Evolutionary conservation across 2,888 invertebrate genomes (phyloP).

Genomic region (Neocrepidodera transversa): DNA sequence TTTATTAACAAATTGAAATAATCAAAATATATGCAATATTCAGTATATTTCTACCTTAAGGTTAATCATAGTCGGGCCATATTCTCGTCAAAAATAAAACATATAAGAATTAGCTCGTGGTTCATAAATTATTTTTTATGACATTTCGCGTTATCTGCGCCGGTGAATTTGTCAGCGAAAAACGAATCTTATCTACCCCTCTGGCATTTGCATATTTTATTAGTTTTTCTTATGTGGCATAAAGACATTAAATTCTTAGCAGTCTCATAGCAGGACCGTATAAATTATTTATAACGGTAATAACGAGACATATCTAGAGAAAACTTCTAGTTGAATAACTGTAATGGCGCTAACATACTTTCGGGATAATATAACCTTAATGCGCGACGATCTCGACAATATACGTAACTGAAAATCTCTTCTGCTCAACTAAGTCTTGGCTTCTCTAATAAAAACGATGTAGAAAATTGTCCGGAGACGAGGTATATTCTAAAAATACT

Average conservation of each 20-base stretch:
- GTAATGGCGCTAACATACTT: slow-evolving; percentile 15
- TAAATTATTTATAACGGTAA: slow-evolving; percentile 10
- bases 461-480: neutral
- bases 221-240: neutral
- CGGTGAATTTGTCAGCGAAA: too few species aligned
- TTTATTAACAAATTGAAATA: too few species aligned
- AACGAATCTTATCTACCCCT: too few species aligned
- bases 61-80: too few species aligned
- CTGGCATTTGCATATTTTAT: neutral
- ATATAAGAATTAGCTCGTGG: too few species aligned
- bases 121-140: too few species aligned
- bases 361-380: slow-evolving; percentile 9
- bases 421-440: slow-evolving; percentile 1
- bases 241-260: neutral
- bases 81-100: too few species aligned
- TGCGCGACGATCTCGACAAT: slow-evolving; percentile 3
- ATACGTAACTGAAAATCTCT: slow-evolving; percentile 14
- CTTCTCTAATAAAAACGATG: neutral
- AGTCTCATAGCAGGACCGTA: slow-evolving; percentile 1
- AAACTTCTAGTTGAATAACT: slow-evolving; percentile 15
- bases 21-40: too few species aligned
- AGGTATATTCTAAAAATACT: neutral
- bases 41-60: too few species aligned
- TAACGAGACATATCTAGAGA: slow-evolving; percentile 5
- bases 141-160: too few species aligned